These are phyloP conservation scores for Dicrostonyx torquatus DNA, from an alignment of 2,797 vertebrate species.

Conservation along the genomic window DNA sequence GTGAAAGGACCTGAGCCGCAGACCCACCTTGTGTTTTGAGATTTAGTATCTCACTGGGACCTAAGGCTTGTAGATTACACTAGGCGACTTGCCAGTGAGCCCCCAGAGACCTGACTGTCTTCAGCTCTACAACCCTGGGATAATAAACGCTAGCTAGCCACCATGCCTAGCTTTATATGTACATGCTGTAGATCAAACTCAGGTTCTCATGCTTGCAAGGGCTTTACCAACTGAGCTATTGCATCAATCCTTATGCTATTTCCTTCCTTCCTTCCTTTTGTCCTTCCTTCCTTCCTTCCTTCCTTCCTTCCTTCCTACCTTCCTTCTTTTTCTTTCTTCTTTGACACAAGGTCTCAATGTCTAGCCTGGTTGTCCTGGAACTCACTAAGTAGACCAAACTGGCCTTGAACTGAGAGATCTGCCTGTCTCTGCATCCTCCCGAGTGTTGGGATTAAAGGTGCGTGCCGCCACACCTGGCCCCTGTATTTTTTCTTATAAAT, in stretches of 20 bases:
- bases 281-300: background rate
- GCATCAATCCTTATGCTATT: background rate
- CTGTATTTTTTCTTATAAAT: background rate
- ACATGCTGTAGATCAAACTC: background rate
- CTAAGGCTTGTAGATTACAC: background rate
- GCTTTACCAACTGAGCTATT: background rate
- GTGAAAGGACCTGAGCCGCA: background rate
- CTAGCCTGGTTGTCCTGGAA: too few species aligned
- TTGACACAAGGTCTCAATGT: background rate
- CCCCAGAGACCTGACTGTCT: background rate
- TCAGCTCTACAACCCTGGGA: background rate
- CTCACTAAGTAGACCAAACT: background rate
- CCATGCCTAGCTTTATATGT: background rate
- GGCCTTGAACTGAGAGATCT: background rate
- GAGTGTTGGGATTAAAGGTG: background rate
- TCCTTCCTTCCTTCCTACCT: too few species aligned
- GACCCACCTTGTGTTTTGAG: background rate
- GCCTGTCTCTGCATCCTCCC: background rate
- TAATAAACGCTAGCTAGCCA: background rate
- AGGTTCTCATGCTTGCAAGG: background rate
- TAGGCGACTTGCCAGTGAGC: background rate
- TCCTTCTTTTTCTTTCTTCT: background rate
- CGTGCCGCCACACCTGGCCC: background rate
- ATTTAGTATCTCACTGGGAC: background rate
- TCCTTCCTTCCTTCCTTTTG: background rate